These are phyloP conservation scores for Orthonevra nobilis DNA, from an alignment of 2,888 invertebrate genomes.

Conservation along the genomic window DNA sequence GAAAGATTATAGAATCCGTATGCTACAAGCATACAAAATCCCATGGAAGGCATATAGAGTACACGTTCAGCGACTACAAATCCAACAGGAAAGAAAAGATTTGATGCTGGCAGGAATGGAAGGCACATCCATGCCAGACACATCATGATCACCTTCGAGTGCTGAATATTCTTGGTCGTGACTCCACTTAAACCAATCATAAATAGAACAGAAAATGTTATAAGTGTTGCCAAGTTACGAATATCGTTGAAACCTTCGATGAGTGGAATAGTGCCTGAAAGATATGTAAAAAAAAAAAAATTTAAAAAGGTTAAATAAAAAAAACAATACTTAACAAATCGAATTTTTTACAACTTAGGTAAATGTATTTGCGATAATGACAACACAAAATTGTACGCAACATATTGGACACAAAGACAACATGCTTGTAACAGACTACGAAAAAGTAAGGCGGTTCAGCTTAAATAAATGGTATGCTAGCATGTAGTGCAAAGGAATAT, in stretches of 20 bases:
- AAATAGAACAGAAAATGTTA: conserved; percentile 83
- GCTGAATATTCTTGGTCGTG: conserved; percentile 83
- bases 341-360: no score
- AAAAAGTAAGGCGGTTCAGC: no score
- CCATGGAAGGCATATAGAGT: conserved; percentile 98
- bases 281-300: conserved; percentile 1
- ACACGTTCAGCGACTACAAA: conserved; percentile 98
- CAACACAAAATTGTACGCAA: no score
- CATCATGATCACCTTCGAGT: conserved; percentile 86
- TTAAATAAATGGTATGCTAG: no score
- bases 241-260: conserved; percentile 89
- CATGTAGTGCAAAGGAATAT: no score
- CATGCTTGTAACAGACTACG: no score
- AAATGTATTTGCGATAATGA: no score
- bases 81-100: conserved; percentile 98
- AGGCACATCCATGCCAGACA: conserved; percentile 92
- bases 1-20: conserved; percentile 89
- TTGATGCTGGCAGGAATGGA: conserved; percentile 97
- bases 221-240: conserved; percentile 89
- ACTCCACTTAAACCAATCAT: conserved; percentile 80
- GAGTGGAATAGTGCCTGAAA: conserved; percentile 84
- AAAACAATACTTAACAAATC: no score
- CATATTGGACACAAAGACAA: no score
- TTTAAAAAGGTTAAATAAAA: no score
- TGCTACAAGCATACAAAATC: conserved; percentile 95